Evolutionary conservation across 2,797 vertebrate species (phyloP).

Genomic region (Galaxias olidus): DNA sequence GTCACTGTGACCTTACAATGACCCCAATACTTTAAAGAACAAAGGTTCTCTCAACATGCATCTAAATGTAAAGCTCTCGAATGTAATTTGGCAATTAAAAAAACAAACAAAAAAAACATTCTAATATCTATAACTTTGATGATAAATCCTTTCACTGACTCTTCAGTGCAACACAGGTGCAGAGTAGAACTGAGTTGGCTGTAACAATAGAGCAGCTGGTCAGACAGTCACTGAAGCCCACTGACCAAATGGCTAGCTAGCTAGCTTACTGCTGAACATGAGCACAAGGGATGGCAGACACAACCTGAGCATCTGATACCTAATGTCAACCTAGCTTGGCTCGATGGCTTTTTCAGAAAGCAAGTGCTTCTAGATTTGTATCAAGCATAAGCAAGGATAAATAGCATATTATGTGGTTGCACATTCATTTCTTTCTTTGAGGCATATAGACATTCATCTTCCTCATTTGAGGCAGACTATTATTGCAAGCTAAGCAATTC

Average conservation of each 20-base stretch:
- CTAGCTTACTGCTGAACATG: slow-evolving; percentile 14
- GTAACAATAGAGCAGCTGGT: slow-evolving; percentile 25
- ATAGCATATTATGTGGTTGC: slow-evolving; percentile 11
- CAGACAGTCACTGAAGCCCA: slow-evolving; percentile 13
- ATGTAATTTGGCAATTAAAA: slow-evolving; percentile 2
- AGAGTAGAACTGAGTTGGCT: slow-evolving; percentile 10
- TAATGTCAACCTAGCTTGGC: slow-evolving; percentile 1
- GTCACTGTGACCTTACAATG: too few relatives aligned
- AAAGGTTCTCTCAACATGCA: background rate
- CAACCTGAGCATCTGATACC: slow-evolving; percentile 2
- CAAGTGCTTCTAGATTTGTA: background rate
- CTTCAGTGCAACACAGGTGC: background rate
- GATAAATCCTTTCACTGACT: too few relatives aligned
- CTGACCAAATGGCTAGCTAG: slow-evolving; percentile 21
- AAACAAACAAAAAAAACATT: too few relatives aligned
- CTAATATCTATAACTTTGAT: too few relatives aligned
- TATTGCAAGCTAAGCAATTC: slow-evolving; percentile 15
- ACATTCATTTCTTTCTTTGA: background rate
- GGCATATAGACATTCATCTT: slow-evolving; percentile 11
- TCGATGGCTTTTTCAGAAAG: background rate
- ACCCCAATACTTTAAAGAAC: background rate
- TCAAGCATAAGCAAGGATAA: background rate
- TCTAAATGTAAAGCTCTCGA: slow-evolving; percentile 8
- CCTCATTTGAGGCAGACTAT: slow-evolving; percentile 7
- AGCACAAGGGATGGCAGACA: slow-evolving; percentile 29